A percentile compares a stretch with the other conserved stretches of the same genome.
Conservation (phyloP, 2,888 invertebrate species). For the Thalpophila matura region DNA sequence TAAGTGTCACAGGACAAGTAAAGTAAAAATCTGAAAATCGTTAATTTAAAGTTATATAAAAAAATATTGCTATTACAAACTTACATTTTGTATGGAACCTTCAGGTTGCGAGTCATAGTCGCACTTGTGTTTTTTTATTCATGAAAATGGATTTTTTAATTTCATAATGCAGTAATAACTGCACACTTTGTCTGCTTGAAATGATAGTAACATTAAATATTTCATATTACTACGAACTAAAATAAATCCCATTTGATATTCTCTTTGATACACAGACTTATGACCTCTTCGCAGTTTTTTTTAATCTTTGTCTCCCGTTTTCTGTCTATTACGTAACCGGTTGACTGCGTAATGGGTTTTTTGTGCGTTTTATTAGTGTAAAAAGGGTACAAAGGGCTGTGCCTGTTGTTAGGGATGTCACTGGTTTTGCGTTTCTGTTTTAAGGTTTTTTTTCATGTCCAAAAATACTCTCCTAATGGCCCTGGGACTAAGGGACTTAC, state of each 20-base stretch:
- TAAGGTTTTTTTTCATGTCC: background rate
- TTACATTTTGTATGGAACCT: too few relatives aligned
- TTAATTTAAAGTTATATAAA: too few relatives aligned
- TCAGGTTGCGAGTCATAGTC: too few relatives aligned
- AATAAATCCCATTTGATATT: slow-evolving; percentile 17
- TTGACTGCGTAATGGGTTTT: slow-evolving; percentile 18
- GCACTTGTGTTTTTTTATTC: too few relatives aligned
- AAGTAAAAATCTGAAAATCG: too few relatives aligned
- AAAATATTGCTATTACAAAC: too few relatives aligned
- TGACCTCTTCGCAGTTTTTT: slow-evolving; percentile 18
- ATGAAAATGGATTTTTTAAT: too few relatives aligned
- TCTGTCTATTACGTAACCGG: slow-evolving; percentile 14
- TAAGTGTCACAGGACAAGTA: too few relatives aligned
- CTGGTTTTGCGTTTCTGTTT: background rate
- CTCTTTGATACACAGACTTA: slow-evolving; percentile 14
- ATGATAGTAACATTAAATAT: slow-evolving; percentile 11
- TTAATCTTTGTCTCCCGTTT: slow-evolving; percentile 14
- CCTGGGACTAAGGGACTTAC: too few relatives aligned
- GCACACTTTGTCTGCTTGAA: background rate
- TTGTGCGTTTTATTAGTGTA: slow-evolving; percentile 19
- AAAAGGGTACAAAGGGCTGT: slow-evolving; percentile 2
- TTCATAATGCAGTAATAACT: background rate
- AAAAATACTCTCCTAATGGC: too few relatives aligned
- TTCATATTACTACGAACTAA: background rate
- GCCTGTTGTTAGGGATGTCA: background rate